A percentile compares a stretch with the other conserved stretches of the same genome.
Conservation (phyloP, 2,888 invertebrate species). For the Venusia cambrica region DNA sequence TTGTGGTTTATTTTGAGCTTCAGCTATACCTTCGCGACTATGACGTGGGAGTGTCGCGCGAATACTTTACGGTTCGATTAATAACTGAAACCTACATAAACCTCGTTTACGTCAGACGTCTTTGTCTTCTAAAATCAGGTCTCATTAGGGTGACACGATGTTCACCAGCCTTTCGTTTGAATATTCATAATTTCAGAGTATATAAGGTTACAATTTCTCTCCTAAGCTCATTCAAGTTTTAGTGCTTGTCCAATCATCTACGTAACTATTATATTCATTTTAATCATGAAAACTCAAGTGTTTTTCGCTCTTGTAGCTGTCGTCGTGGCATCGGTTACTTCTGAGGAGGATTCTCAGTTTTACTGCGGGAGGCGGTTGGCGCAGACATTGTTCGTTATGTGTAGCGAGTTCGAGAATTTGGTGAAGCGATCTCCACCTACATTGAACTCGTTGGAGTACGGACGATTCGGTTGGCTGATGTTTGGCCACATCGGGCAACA, state of each 20-base stretch:
- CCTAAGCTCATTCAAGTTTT: slow-evolving; percentile 13
- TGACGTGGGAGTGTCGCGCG: no score
- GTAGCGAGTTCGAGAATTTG: slow-evolving; percentile 12
- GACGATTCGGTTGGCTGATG: slow-evolving; percentile 11
- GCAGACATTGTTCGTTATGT: slow-evolving; percentile 14
- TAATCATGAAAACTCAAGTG: slow-evolving; percentile 20
- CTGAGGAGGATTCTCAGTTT: slow-evolving; percentile 8
- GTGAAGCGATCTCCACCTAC: slow-evolving; percentile 15
- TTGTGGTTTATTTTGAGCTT: no score
- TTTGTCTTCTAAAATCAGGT: slow-evolving; percentile 22
- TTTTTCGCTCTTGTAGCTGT: slow-evolving; percentile 10
- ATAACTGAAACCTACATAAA: no score
- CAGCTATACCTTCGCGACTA: no score
- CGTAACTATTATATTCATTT: slow-evolving; percentile 4
- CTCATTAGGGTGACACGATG: slow-evolving; percentile 24
- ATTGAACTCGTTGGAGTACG: slow-evolving; percentile 16
- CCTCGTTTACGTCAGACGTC: slow-evolving; percentile 16
- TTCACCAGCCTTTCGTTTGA: slow-evolving; percentile 15
- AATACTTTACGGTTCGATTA: no score
- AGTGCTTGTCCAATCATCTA: slow-evolving; percentile 11
- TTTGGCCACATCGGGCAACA: slow-evolving; percentile 17
- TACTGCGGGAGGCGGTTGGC: slow-evolving; percentile 23
- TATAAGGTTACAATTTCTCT: slow-evolving; percentile 11
- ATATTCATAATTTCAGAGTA: slow-evolving; percentile 23
- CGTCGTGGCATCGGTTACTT: slow-evolving; percentile 5